Conservation (phyloP, 2,888 invertebrate genomes). For the Macrophya annulata region DNA sequence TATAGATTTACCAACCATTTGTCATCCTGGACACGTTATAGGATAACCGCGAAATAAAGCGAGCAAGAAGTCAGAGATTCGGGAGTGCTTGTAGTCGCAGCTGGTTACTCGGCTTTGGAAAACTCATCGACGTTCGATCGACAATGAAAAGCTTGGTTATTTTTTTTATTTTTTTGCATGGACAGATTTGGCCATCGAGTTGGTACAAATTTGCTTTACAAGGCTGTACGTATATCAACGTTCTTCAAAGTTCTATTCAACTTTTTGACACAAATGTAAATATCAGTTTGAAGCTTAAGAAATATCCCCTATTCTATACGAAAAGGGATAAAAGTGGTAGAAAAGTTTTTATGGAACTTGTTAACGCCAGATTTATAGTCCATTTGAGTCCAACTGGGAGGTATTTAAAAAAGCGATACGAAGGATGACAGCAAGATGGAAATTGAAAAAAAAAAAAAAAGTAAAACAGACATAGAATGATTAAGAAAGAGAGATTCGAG, state of each 20-base stretch:
- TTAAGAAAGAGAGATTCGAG: not conserved
- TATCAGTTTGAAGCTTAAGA: not conserved
- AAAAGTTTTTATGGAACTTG: slow-evolving; percentile 16
- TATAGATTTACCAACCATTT: slow-evolving; percentile 13
- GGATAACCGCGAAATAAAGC: slow-evolving; percentile 39
- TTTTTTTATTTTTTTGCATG: not conserved
- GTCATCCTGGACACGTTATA: slow-evolving; percentile 36
- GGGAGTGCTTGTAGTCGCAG: slow-evolving; percentile 30
- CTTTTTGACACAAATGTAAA: slow-evolving; percentile 1
- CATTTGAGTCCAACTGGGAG: not conserved
- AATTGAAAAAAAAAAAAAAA: not conserved
- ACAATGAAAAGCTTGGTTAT: not conserved
- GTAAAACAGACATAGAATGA: not conserved
- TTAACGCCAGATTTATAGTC: slow-evolving; percentile 26
- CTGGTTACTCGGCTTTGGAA: not conserved
- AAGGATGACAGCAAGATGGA: not conserved
- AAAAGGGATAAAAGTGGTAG: slow-evolving; percentile 14
- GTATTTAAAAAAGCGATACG: not conserved
- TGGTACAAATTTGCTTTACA: not conserved
- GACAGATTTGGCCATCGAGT: not conserved
- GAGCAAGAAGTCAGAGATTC: slow-evolving; percentile 28
- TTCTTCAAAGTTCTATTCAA: not conserved
- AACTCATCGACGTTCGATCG: slow-evolving; percentile 38
- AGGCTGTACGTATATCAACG: too few relatives aligned
- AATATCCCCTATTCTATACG: not conserved